A percentile compares a stretch with the other conserved stretches of the same genome.
phyloP scores from a whole-genome alignment of 2,888 invertebrate genomes.

The Baronia brevicornis region DNA sequence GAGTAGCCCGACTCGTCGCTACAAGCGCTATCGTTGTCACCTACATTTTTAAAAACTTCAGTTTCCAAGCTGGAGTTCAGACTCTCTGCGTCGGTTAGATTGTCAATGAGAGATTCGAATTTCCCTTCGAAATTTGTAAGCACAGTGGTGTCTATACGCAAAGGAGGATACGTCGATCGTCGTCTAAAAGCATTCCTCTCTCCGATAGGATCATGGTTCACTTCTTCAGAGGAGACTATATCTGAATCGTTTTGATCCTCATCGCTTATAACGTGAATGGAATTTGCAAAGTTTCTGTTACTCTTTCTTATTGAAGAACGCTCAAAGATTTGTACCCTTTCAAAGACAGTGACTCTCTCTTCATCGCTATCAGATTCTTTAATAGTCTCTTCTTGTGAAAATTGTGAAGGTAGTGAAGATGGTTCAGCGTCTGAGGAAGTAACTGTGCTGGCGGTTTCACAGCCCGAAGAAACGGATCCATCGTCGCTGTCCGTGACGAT shows the following conservation, averaged over 20 bases:
- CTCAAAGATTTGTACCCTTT: conserved; percentile 35
- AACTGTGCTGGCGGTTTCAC: conserved; percentile 85
- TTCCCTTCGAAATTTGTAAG: conserved; percentile 48
- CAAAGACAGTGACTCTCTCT: conserved; percentile 40
- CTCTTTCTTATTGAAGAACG: conserved; percentile 29
- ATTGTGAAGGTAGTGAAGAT: conserved; percentile 60
- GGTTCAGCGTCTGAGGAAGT: conserved; percentile 76
- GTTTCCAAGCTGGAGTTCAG: conserved; percentile 57
- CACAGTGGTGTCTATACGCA: conserved; percentile 39
- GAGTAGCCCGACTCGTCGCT: conserved; percentile 95
- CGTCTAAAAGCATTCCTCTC: conserved; percentile 60
- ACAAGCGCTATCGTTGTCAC: conserved; percentile 86
- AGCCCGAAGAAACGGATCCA: conserved; percentile 86
- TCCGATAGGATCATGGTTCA: conserved; percentile 67
- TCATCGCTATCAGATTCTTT: conserved; percentile 50
- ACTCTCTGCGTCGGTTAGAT: conserved; percentile 55
- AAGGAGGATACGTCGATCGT: conserved; percentile 63
- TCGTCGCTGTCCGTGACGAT: conserved; percentile 81
- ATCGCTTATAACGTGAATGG: conserved; percentile 26
- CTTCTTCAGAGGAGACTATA: conserved; percentile 38
- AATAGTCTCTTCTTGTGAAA: conserved; percentile 53
- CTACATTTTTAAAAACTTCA: conserved; percentile 64
- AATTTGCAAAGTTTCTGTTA: conserved; percentile 34
- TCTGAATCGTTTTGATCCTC: conserved; percentile 22
- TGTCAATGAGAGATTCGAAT: conserved; percentile 62